A percentile compares a stretch with the other conserved stretches of the same genome.
Evolutionary conservation across 2,888 invertebrate genomes (phyloP).

Genomic region (Eristalis arbustorum): DNA sequence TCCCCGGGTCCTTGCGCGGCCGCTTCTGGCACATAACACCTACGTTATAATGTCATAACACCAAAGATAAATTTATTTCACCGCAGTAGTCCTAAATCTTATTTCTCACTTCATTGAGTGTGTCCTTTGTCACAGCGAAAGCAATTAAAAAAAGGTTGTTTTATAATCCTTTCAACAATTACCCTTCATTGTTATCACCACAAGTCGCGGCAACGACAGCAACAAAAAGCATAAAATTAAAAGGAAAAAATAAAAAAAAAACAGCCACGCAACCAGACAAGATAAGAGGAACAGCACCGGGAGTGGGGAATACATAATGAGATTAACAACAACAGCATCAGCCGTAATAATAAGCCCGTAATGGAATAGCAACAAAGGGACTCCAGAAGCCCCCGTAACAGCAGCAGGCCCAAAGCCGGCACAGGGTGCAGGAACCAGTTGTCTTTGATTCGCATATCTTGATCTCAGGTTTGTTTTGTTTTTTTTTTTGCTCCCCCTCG

Average conservation of each 20-base stretch:
- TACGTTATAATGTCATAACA: neutral
- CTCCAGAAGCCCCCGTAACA: neutral
- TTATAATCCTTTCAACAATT: constrained; percentile 34
- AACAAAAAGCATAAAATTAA: neutral
- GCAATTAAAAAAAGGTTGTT: constrained; percentile 20
- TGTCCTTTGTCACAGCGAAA: neutral
- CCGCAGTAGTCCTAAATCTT: neutral
- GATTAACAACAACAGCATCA: constrained; percentile 45
- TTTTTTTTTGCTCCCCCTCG: neutral
- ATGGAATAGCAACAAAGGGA: constrained; percentile 32
- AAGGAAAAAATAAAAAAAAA: neutral
- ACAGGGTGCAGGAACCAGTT: neutral
- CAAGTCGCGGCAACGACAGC: neutral
- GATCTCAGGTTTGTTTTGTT: neutral
- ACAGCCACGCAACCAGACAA: neutral
- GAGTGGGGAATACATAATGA: constrained; percentile 22
- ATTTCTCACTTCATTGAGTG: neutral
- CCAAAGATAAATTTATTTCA: neutral
- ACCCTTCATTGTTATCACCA: neutral
- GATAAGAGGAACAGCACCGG: constrained; percentile 17
- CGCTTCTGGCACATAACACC: neutral
- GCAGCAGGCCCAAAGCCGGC: neutral
- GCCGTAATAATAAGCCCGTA: constrained; percentile 33
- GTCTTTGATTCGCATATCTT: neutral
- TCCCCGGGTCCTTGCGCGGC: neutral